Base-by-base conservation (phyloP, 2,888 invertebrate species). In the Aporophyla nigra region DNA sequence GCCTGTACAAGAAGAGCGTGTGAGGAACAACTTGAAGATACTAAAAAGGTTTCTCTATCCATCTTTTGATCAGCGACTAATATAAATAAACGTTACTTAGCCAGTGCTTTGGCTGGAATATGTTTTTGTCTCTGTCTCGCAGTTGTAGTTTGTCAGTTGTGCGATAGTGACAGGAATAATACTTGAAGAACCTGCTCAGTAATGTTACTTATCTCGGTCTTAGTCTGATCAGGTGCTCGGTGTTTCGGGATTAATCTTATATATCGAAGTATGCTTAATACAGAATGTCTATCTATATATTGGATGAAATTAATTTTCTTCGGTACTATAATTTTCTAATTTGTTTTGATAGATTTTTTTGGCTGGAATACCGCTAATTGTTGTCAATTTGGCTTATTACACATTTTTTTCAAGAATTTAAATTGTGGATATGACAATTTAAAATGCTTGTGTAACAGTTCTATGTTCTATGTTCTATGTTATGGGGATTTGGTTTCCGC, bases 1-100 rank as follows among this genome's bases (percentile, higher is more conserved):
- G 94, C 96, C 56, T 97, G 97, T 88, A 97, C 97, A 0, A 93
- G 97, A 76, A 92, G 96, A 66, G 94, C 94, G 43, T 97, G 97
- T 78, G 79, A 91, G 43, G 91, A 94, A 27, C 69, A 56, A 72
- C 49, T 46, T 16, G 88, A 92, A 21, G 93, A 94, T 40, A 67
- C 2, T 67, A 86, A 85, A 62, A 91, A 95, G 94, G 93, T 94
- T 89, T 65, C 21, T 24, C 19, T 27, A 49, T 43, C 12, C 21
- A 58, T 14, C 14, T 72, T 61, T 66, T 66, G 12, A 33, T 46
- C 14, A 24, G 46, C 33, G 46, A 5, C 27, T 21, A 16, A 54
- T 21, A n/a, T 73, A 19, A 43, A 53, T 72, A n/a, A 19, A 33
- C 16, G 16, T 40, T 43, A n/a, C 16, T 40, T 46, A 16, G 33